Conservation (phyloP, 2,797 vertebrate genomes). For the Notolabrus celidotus region DNA sequence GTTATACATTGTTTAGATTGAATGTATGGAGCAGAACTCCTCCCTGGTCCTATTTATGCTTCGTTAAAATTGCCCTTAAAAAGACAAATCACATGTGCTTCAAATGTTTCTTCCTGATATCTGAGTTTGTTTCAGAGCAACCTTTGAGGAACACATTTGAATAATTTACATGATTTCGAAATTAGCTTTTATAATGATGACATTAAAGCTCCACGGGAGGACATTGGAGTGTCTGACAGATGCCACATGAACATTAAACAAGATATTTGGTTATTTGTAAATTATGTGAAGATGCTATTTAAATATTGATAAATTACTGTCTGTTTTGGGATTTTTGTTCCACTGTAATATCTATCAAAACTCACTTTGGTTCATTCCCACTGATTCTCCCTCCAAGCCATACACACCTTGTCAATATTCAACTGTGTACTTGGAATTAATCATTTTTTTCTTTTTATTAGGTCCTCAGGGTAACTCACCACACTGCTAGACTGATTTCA, state of each 20-base stretch:
- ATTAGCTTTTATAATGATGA: background rate
- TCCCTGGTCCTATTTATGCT: slow-evolving; percentile 1
- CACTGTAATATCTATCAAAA: too few species aligned
- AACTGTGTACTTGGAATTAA: slow-evolving; percentile 24
- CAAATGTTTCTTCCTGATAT: background rate
- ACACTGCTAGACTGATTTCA: too few species aligned
- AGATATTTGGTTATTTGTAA: too few species aligned
- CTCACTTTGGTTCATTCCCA: too few species aligned
- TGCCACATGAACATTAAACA: too few species aligned
- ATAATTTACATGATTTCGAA: background rate
- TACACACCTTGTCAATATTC: slow-evolving; percentile 23
- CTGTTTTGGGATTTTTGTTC: too few species aligned
- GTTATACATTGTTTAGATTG: slow-evolving; percentile 4
- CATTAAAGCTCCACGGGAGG: background rate
- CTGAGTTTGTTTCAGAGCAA: background rate
- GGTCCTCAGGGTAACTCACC: background rate
- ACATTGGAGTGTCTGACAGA: too few species aligned
- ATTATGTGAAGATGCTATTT: too few species aligned
- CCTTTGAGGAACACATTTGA: background rate
- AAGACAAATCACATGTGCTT: background rate
- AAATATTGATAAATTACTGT: too few species aligned
- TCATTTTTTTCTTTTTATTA: too few species aligned
- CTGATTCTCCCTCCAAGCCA: slow-evolving; percentile 15
- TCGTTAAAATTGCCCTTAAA: background rate
- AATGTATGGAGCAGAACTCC: background rate